Base-by-base conservation (phyloP, 1,140 invertebrate genomes). In the Lepidurus apus region DNA sequence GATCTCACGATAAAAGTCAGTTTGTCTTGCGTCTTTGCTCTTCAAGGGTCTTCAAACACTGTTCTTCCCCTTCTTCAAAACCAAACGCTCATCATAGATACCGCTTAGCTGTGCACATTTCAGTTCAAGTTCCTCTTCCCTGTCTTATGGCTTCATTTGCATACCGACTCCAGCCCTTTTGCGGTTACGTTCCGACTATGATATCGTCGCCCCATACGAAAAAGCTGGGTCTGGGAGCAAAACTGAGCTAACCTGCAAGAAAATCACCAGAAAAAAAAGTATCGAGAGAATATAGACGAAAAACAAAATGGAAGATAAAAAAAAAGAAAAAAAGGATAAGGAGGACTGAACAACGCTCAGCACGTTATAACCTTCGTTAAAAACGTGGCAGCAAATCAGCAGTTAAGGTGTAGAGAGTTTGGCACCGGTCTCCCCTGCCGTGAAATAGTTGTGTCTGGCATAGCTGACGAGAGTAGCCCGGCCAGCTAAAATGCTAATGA, bases 371-470 rank as follows among this genome's bases (percentile, higher is more conserved):
- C 53, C 53, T 65, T 65, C 53, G 53, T 65, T 65, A 65, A 65
- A 65, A 65, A 65, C 21, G 53, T 65, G 53, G 53, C 53, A 65
- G 13, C 53, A 65, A 65, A 65, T 65, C 53, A 65, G 53, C 53
- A 65, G 53, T 21, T 13, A 65, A 65, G 53, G 53, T 65, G 53
- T 65, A 65, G 53, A 65, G 53, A 21, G 7, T 65, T 65, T 65
- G 21, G 53, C 53, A 65, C 53, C 53, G 53, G 17, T 65, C 53
- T 65, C 53, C 53, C 53, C 53, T 65, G 53, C 53, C 53, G 53
- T 65, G 53, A 65, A 65, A 65, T 65, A 65, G 53, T 65, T 65
- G 53, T 65, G 53, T 65, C 53, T 65, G 53, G 53, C 53, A 65
- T 65, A 65, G 21, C 53, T 65, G 53, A 65, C 53, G 53, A 65